Evolutionary conservation across 1,140 invertebrate species (phyloP).

Genomic region (Brachionus paranguensis): DNA sequence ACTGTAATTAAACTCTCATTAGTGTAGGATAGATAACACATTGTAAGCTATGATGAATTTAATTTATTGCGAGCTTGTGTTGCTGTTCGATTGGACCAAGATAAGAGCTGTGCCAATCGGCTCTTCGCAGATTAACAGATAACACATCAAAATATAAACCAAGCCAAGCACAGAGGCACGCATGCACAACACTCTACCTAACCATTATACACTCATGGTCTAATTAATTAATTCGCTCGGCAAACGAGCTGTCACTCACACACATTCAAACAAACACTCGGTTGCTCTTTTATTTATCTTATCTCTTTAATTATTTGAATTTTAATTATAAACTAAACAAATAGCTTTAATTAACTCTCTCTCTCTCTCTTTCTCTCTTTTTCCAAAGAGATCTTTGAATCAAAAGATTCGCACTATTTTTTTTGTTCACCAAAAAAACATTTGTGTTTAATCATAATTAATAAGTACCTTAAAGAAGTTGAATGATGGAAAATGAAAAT

Average conservation of each 20-base stretch:
- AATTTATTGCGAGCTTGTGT: slow-evolving; percentile 24
- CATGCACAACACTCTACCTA: background rate
- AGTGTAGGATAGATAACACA: background rate
- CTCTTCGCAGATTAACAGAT: background rate
- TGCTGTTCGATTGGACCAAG: background rate
- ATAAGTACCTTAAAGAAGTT: no score
- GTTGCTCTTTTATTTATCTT: background rate
- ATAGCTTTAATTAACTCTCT: slow-evolving; percentile 6
- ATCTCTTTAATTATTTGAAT: background rate
- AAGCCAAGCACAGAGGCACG: background rate
- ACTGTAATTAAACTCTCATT: slow-evolving; percentile 33
- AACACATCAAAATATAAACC: background rate
- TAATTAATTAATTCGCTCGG: background rate
- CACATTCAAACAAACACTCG: background rate
- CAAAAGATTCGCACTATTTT: background rate
- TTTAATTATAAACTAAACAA: background rate
- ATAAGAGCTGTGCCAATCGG: background rate
- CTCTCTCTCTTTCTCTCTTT: background rate
- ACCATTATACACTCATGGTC: background rate
- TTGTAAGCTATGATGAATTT: background rate
- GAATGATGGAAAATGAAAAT: no score
- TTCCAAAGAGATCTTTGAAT: background rate
- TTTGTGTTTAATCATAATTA: no score
- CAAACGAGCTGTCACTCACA: background rate
- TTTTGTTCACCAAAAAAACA: no score